Base-by-base conservation (phyloP, 2,113 vertebrate genomes). In the Neotragus moschatus region DNA sequence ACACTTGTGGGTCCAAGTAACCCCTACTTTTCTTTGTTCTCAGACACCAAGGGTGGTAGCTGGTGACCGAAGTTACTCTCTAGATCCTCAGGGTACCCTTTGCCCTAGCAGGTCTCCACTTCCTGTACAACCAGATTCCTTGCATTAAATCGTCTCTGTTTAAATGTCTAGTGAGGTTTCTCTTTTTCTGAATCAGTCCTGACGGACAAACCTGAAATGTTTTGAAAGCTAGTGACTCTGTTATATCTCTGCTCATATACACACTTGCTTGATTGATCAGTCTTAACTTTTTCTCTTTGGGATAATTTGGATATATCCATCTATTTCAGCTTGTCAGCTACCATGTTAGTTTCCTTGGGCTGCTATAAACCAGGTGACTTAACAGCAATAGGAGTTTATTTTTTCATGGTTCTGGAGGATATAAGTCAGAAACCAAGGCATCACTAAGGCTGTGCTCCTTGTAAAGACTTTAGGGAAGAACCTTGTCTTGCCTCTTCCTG, bases 341-440 rank as follows among this genome's bases (percentile, higher is more conserved):
- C 58, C 61, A 6, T 39, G 6, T 79, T 66, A 8, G 3, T 85
- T 60, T 60, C 58, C 36, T 51, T 6, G 84, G 47, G 53, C 36
- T 63, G 39, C 26, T 79, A 0, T 70, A 63, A 79, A 63, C 60
- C 12, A 1, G 55, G 21, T 58, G 28, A 70, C 73, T 51, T 58
- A 25, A 30, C 66, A 49, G 63, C 33, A 16, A 23, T 28, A 55
- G 55, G 47, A 21, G 33, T 66, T 56, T 51, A 23, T 23, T 80
- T 5, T 23, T 15, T 12, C 2, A 6, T 0, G 28, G 19, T 16
- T 63, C 39, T 21, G 10, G 14, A 53, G 12, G 8, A 4, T n/a
- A 1, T 17, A 36, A 19, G 14, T 66, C 13, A 12, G 19, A n/a
- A 56, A 33, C 33, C 39, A 13, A 25, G 25, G 11, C 36, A 9